Evolutionary conservation across 2,888 invertebrate species (phyloP), one percentile per base, ranked within the genome.

Genomic region (Helicoverpa assulta): DNA sequence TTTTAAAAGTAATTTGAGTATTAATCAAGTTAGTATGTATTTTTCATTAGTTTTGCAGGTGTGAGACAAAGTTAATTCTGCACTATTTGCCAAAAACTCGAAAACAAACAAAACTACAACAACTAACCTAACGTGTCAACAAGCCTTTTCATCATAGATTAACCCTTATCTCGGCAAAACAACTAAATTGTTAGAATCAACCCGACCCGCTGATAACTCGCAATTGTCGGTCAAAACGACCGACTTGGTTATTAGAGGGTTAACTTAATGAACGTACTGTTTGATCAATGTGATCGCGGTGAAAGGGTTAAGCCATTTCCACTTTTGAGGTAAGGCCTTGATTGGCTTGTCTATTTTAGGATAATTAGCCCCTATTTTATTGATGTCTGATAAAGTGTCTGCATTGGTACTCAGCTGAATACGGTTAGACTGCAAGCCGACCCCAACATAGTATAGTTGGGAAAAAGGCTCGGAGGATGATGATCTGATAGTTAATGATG

Each of bases 141-240:
- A 62, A 55, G 55, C 55, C 55, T 59, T 78, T 78, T 78, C 50
- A 59, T 59, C 67, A 61, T 52, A 62, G 52, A 26, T 68, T 59
- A 78, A 69, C 76, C 58, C 75, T 74, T 78, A 76, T 78, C 79
- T 68, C 59, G 61, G 52, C 18, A 29, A 59, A 68, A 64, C 76
- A 55, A 76, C 55, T 53, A 62, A 74, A 76, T 74, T 78, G 79
- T 76, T 78, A 68, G 37, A 64, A 55, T 58, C 18, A 67, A 78
- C 52, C 50, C 59, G 37, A 58, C 65, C 29, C 26, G 51, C 53
- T 74, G 76, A 77, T 77, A 79, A 79, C 69, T 75, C 66, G 59
- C 61, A 69, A 74, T 60, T 69, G 69, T 54, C 79, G 68, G 55
- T 67, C 43, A 59, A 66, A 79, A 33, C 59, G 69, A 58, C 61